phyloP scores from a whole-genome alignment of 30 jellyfish, hydroid and myxozoan genomes.

The Catostylus mosaicus region DNA sequence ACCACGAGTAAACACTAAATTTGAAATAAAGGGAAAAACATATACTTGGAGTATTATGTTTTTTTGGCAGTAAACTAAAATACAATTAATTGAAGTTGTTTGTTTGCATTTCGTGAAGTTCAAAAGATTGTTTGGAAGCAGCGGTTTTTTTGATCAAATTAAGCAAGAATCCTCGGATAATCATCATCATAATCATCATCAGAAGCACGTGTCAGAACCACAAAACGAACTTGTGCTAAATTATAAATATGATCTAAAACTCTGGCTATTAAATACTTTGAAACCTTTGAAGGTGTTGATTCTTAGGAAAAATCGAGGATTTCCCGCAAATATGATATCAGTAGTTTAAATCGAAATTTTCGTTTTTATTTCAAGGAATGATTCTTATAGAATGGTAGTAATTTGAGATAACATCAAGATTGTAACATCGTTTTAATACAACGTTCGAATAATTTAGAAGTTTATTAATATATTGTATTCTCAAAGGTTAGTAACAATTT shows the following conservation, averaged over 20 bases:
- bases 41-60: not conserved
- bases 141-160: not conserved
- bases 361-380: conserved; percentile 29
- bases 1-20: conserved; percentile 8
- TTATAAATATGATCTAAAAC: too few relatives aligned
- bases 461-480: conserved; percentile 70
- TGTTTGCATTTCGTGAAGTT: conserved; percentile 11
- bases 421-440: conserved; percentile 54
- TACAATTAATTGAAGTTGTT: not conserved
- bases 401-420: conserved; percentile 31
- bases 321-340: conserved; percentile 26
- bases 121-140: conserved; percentile 6
- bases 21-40: not conserved
- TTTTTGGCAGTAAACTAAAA: conserved; percentile 21
- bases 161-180: too few relatives aligned
- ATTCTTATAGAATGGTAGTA: conserved; percentile 54
- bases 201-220: too few relatives aligned
- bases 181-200: too few relatives aligned
- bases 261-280: too few relatives aligned
- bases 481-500: conserved; percentile 65
- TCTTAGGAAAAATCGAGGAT: not conserved
- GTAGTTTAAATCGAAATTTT: not conserved
- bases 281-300: too few relatives aligned
- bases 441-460: conserved; percentile 74
- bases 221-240: too few relatives aligned